These are phyloP conservation scores for Myiagra hebetior DNA, from an alignment of 2,113 vertebrate species.

Conservation along the genomic window DNA sequence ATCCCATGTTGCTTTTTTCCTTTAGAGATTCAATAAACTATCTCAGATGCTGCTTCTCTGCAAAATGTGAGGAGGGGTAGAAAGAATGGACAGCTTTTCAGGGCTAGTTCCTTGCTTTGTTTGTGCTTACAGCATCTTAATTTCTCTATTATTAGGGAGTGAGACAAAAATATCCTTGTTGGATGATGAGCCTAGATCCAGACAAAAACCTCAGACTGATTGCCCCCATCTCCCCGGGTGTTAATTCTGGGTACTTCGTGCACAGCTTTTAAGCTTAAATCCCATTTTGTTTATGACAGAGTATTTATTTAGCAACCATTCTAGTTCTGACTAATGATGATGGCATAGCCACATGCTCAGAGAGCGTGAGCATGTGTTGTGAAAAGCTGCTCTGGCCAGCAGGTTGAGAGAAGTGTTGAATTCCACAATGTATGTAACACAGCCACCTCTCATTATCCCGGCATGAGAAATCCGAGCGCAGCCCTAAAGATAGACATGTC, in stretches of 20 bases:
- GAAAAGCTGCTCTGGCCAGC: constrained; percentile 16
- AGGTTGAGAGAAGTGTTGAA: constrained; percentile 8
- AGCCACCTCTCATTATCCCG: constrained; percentile 37
- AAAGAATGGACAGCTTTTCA: neutral
- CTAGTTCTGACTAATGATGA: constrained; percentile 1
- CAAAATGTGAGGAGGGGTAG: neutral
- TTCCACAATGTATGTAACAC: constrained; percentile 8
- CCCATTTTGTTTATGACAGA: neutral
- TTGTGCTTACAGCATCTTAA: neutral
- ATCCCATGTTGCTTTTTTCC: neutral
- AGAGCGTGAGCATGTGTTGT: neutral
- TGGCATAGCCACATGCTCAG: neutral
- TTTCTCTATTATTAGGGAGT: neutral
- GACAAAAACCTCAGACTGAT: neutral
- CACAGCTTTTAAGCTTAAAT: constrained; percentile 24
- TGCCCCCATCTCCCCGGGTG: neutral
- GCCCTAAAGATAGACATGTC: constrained; percentile 40
- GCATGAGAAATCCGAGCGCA: constrained; percentile 31
- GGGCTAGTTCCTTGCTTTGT: neutral
- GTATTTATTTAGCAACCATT: constrained; percentile 29
- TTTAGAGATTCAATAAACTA: neutral
- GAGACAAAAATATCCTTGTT: neutral
- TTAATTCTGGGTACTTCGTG: constrained; percentile 19
- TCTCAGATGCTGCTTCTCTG: neutral
- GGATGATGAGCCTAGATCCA: neutral